Conservation (phyloP, 2,888 invertebrate genomes). For the Megalurothrips usitatus region DNA sequence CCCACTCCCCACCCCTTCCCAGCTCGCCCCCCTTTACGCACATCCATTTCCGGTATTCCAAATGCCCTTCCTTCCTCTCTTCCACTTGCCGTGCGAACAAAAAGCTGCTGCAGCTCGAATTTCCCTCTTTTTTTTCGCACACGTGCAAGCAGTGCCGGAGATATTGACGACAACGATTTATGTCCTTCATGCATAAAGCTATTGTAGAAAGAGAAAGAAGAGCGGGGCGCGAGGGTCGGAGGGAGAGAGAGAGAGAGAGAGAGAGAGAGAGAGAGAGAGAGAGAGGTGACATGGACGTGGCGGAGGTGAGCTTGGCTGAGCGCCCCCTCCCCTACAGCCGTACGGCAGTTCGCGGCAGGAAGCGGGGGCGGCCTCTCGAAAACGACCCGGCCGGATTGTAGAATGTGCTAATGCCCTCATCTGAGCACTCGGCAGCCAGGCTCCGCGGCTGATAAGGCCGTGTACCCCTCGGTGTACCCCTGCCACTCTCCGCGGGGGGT, state of each 20-base stretch:
- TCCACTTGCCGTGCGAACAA: not conserved
- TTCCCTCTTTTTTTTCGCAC: not conserved
- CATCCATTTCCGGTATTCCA: constrained; percentile 18
- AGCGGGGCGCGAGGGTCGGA: not conserved
- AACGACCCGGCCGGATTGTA: not conserved
- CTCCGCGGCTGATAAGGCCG: not conserved
- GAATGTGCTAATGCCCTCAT: not conserved
- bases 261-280: not conserved
- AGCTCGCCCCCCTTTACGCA: not conserved
- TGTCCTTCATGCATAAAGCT: constrained; percentile 26
- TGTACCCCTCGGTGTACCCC: too few species aligned
- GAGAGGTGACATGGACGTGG: not conserved
- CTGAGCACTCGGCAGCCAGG: not conserved
- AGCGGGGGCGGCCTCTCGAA: not conserved
- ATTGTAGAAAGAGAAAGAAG: not conserved
- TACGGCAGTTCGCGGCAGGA: too few species aligned
- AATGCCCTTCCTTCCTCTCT: constrained; percentile 9
- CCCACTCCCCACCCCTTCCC: not conserved
- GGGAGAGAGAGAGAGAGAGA: not conserved
- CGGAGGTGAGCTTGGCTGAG: not conserved
- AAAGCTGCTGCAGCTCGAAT: constrained; percentile 8
- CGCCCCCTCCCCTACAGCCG: too few species aligned
- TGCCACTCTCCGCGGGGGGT: too few species aligned
- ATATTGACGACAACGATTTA: constrained; percentile 26
- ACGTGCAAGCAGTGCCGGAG: constrained; percentile 10